phyloP scores from a whole-genome alignment of 2,113 vertebrate species.

The Cyphomyrus plagiostoma region DNA sequence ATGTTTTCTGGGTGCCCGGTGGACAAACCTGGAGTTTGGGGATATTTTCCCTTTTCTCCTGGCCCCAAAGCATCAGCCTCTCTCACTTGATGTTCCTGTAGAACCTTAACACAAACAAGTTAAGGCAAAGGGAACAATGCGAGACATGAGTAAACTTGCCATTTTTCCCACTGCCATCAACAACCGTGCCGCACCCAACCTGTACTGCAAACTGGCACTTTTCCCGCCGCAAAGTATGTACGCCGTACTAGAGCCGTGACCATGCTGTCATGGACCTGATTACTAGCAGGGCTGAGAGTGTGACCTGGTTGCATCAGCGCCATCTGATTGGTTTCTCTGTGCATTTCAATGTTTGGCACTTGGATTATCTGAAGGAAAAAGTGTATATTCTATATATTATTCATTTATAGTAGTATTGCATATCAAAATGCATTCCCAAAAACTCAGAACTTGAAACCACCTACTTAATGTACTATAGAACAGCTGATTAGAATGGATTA shows the following conservation, averaged over 20 bases:
- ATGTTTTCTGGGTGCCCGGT: background rate
- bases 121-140: background rate
- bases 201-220: background rate
- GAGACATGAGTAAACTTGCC: background rate
- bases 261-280: background rate
- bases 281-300: background rate
- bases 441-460: background rate
- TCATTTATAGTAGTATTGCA: background rate
- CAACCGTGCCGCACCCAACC: background rate
- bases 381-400: background rate
- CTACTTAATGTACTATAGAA: background rate
- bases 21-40: slow-evolving; percentile 49
- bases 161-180: background rate
- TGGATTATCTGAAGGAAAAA: background rate
- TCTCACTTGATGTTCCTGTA: slow-evolving; percentile 67
- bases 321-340: background rate
- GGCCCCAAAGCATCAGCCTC: slow-evolving; percentile 32
- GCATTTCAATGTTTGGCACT: background rate
- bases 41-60: slow-evolving; percentile 44
- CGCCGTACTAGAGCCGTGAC: background rate
- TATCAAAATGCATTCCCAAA: background rate
- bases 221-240: background rate
- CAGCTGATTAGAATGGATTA: background rate
- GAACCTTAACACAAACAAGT: slow-evolving; percentile 50
- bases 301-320: background rate